Conservation (phyloP, 2,888 invertebrate species). For the Entomobrya proxima region DNA sequence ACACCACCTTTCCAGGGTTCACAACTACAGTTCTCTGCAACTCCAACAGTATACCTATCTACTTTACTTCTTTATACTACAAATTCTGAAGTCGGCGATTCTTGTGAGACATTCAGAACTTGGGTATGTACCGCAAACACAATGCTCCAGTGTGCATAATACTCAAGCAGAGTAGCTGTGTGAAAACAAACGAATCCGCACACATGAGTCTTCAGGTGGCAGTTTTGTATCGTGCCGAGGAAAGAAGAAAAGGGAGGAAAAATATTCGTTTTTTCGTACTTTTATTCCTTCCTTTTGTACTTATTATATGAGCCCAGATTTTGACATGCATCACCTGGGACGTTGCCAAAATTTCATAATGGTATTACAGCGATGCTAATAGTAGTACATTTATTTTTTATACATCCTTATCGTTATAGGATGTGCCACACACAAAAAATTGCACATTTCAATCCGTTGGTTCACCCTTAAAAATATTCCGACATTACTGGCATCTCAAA, state of each 20-base stretch:
- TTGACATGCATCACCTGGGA: slow-evolving; percentile 57
- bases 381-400: background rate
- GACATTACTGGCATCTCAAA: background rate
- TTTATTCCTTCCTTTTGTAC: background rate
- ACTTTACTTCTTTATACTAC: too few species aligned
- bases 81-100: too few species aligned
- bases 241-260: slow-evolving; percentile 8
- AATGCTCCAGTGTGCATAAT: too few species aligned
- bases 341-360: slow-evolving; percentile 47
- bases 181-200: background rate
- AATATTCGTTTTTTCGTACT: background rate
- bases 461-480: slow-evolving; percentile 54
- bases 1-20: too few species aligned
- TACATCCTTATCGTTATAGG: background rate
- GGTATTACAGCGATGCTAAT: slow-evolving; percentile 9
- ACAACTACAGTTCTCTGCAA: too few species aligned
- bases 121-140: background rate
- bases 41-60: too few species aligned
- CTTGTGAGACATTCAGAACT: too few species aligned
- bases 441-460: slow-evolving; percentile 44
- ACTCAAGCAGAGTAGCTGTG: too few species aligned
- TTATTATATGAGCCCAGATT: slow-evolving; percentile 45
- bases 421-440: slow-evolving; percentile 49
- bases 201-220: slow-evolving; percentile 11
- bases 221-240: too few species aligned